A percentile compares a stretch with the other conserved stretches of the same genome.
Conservation (phyloP, 2,888 invertebrate genomes). For the Digitonthophagus gazella region DNA sequence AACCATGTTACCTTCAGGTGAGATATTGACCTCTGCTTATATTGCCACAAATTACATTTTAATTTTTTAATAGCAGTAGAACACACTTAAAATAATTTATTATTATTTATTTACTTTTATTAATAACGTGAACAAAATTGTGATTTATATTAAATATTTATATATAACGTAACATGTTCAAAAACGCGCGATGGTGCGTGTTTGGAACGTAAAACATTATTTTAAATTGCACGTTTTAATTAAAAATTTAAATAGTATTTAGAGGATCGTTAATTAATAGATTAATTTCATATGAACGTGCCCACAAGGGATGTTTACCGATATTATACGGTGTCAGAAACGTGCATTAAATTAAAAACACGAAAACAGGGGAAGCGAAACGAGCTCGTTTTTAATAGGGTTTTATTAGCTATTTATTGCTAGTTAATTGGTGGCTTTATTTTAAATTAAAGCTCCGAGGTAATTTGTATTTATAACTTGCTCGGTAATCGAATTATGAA, state of each 20-base stretch:
- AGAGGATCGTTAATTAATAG: neutral
- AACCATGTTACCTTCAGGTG: neutral
- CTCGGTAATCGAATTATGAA: neutral
- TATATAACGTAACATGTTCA: too few species aligned
- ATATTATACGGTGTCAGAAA: too few species aligned
- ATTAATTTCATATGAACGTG: neutral
- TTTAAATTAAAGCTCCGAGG: neutral
- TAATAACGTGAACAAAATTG: too few species aligned
- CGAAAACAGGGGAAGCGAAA: too few species aligned
- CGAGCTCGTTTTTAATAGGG: neutral
- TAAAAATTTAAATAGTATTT: neutral
- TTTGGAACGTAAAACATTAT: neutral
- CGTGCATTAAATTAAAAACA: too few species aligned
- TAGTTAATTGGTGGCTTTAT: neutral
- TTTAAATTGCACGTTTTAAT: neutral
- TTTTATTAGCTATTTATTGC: neutral
- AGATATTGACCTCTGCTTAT: neutral
- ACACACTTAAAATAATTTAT: too few species aligned
- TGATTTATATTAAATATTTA: too few species aligned
- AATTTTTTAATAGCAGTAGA: too few species aligned
- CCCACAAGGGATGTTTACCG: neutral
- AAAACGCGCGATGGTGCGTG: too few species aligned
- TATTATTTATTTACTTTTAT: too few species aligned
- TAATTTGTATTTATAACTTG: neutral
- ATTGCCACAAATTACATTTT: too few species aligned